Evolutionary conservation across 1,140 invertebrate species (phyloP).

Genomic region (Hylaeus anthracinus): DNA sequence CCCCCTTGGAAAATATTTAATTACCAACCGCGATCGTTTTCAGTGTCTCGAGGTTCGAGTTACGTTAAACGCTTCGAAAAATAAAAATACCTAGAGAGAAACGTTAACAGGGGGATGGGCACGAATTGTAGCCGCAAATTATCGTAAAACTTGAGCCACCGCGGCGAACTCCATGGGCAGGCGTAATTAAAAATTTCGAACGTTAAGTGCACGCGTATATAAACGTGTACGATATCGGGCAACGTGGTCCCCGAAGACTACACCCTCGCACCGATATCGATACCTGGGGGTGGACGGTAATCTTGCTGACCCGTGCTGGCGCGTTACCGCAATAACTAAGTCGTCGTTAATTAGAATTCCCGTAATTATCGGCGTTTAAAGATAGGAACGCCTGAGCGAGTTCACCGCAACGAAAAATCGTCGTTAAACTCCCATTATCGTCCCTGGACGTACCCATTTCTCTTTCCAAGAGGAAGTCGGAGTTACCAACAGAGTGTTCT

Average conservation of each 20-base stretch:
- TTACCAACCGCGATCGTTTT: conserved; percentile 13
- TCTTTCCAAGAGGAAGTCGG: no score
- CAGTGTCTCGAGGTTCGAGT: background rate
- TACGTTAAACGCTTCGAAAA: background rate
- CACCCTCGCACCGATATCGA: conserved; percentile 22
- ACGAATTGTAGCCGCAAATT: conserved; percentile 40
- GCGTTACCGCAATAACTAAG: conserved; percentile 9
- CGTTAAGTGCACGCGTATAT: conserved; percentile 47
- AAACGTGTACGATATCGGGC: background rate
- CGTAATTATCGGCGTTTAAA: conserved; percentile 14
- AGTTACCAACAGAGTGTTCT: no score
- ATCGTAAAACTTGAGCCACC: conserved; percentile 32
- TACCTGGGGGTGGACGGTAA: background rate
- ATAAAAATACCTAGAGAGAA: background rate
- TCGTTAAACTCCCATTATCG: no score
- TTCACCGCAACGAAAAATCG: no score
- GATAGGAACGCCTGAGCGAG: background rate
- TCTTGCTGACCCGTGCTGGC: background rate
- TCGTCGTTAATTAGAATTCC: conserved; percentile 8
- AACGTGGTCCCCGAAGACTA: background rate
- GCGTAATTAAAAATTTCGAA: conserved; percentile 47
- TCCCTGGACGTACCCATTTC: no score
- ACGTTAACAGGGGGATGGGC: background rate
- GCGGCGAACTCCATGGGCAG: background rate
- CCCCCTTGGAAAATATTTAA: background rate